Conservation (phyloP, 2,797 vertebrate genomes). For the Coccyzus lansbergi region DNA sequence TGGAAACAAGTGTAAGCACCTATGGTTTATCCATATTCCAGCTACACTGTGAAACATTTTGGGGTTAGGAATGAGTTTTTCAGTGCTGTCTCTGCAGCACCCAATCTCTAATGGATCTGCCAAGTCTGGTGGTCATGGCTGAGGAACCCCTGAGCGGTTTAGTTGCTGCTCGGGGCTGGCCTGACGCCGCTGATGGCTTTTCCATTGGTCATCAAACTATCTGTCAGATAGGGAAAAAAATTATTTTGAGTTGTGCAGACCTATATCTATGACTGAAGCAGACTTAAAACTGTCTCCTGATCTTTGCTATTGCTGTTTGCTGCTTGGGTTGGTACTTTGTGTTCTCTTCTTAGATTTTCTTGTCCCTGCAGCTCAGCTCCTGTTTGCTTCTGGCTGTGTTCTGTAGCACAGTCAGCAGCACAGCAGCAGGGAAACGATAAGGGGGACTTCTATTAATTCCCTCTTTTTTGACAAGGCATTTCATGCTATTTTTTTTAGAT, state of each 20-base stretch:
- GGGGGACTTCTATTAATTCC: fast-evolving
- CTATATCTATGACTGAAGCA: not conserved
- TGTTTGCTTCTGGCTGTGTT: not conserved
- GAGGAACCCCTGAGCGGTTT: not conserved
- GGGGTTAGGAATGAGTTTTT: not conserved
- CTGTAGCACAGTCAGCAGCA: not conserved
- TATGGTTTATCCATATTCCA: fast-evolving
- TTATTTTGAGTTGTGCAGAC: not conserved
- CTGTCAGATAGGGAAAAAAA: not conserved
- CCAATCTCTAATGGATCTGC: not conserved
- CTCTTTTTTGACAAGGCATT: not conserved
- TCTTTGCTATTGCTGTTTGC: not conserved
- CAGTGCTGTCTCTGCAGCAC: not conserved
- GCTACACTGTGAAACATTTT: not conserved
- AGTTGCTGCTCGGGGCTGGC: not conserved
- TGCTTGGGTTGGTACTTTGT: not conserved
- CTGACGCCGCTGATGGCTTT: not conserved
- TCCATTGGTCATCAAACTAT: not conserved
- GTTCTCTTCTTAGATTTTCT: not conserved
- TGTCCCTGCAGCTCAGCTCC: not conserved
- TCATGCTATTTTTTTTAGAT: not conserved
- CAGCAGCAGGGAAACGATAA: fast-evolving
- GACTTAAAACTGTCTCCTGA: not conserved
- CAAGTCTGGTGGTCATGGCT: not conserved
- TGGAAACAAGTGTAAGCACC: fast-evolving